These are phyloP conservation scores for Cerastis leucographa DNA, from an alignment of 2,888 invertebrate genomes.

Conservation along the genomic window DNA sequence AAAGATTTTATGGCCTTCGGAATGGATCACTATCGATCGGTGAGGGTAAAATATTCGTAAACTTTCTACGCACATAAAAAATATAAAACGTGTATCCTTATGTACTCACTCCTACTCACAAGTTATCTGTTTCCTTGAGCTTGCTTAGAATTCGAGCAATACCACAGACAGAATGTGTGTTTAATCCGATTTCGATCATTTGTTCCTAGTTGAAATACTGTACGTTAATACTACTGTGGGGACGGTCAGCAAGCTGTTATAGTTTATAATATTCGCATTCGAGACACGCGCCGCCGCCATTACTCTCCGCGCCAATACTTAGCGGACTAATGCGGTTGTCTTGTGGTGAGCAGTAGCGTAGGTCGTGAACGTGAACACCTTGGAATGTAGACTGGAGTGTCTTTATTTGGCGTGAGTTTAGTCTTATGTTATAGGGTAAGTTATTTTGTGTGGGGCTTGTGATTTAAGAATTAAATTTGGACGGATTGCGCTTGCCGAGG, in stretches of 20 bases:
- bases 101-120: not conserved
- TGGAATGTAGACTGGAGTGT: not conserved
- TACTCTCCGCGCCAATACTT: constrained; percentile 51
- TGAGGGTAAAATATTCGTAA: not conserved
- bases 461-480: not conserved
- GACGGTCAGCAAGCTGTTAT: constrained; percentile 44
- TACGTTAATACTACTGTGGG: not conserved
- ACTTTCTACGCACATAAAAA: not conserved
- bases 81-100: not conserved
- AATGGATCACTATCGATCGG: not conserved
- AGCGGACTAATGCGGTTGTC: constrained; percentile 45
- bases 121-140: not conserved
- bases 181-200: not conserved
- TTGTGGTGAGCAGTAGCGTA: constrained; percentile 13
- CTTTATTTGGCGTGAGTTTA: not conserved
- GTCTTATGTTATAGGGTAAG: not conserved
- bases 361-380: constrained; percentile 6
- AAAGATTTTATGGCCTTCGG: no score
- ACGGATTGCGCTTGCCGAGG: not conserved
- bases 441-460: not conserved
- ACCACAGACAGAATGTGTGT: not conserved
- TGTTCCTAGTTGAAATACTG: not conserved
- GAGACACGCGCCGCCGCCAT: constrained; percentile 48
- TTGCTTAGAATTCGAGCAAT: not conserved
- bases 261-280: constrained; percentile 55